These are phyloP conservation scores for Prosapia bicincta DNA, from an alignment of 2,888 invertebrate species.

Conservation along the genomic window DNA sequence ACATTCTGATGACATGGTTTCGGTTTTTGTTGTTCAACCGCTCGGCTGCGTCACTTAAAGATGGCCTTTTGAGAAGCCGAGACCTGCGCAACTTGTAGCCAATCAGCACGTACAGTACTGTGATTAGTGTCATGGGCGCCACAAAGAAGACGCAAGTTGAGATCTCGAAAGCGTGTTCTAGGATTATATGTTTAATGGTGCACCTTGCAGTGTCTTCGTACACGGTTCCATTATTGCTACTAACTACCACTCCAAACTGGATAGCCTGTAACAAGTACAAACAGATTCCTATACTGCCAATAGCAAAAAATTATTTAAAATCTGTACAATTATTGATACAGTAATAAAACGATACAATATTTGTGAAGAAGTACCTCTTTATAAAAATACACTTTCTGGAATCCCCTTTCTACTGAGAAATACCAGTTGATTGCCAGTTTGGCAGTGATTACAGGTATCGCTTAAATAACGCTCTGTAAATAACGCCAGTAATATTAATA, in stretches of 20 bases:
- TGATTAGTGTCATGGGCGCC: conserved; percentile 58
- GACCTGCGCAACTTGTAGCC: conserved; percentile 52
- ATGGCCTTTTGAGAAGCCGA: conserved; percentile 38
- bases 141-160: conserved; percentile 61
- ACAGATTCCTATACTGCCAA: too few species aligned
- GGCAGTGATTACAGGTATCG: too few species aligned
- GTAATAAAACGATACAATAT: too few species aligned
- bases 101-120: conserved; percentile 54
- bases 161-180: conserved; percentile 53
- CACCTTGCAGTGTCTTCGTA: conserved; percentile 49
- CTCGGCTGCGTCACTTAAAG: conserved; percentile 28
- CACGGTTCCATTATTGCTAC: conserved; percentile 44
- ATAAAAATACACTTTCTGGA: too few species aligned
- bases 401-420: too few species aligned
- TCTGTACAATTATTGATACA: too few species aligned
- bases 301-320: too few species aligned
- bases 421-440: too few species aligned
- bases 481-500: too few species aligned
- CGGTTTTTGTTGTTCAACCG: conserved; percentile 43
- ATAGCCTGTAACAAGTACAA: conserved; percentile 36
- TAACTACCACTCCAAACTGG: conserved; percentile 57
- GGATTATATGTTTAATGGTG: conserved; percentile 55
- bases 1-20: conserved; percentile 72
- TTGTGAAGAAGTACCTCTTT: too few species aligned
- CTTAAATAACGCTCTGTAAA: too few species aligned